Evolutionary conservation across 2,888 invertebrate species (phyloP), one percentile per base, ranked within the genome.

Genomic region (Cataglyphis livida): DNA sequence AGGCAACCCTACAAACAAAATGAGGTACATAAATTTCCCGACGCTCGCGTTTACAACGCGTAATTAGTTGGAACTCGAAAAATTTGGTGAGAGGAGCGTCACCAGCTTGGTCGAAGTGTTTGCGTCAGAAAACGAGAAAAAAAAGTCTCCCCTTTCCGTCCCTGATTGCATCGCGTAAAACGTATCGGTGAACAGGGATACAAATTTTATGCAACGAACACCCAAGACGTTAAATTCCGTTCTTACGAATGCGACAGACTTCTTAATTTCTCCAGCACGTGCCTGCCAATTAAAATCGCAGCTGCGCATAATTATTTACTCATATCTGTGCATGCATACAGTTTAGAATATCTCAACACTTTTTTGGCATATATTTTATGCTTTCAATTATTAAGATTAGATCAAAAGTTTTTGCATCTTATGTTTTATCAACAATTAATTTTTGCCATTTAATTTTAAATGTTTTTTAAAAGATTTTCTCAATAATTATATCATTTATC

Each of bases 41-140:
- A 78, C 73, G 59, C 83, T 78, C 83, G 76, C 87, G 87, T 90
- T 91, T 89, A 88, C 91, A 87, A 86, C 88, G 88, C 87, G 92
- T 92, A 93, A 93, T 93, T 93, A 93, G 91, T 83, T 85, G 90
- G 88, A 90, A 91, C 90, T 91, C 87, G 88, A 90, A 89, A 90
- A 92, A 89, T 91, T 87, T 91, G 87, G 88, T 64, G 83, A 81
- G 79, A 81, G 82, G 83, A 71, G 78, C 51, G 73, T 62, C 71
- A 78, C 65, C 59, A 51, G 10, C 64, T 54, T 61, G 32, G 41
- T 57, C 83, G 68, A 75, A 51, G 76, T 35, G 41, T 35, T 35
- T 25, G 59, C 28, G 25, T 7, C 38, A n/a, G 28, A 70, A 82
- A 57, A 78, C 15, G 28, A 57, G 28, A 51, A 76, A 84, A 44